Evolutionary conservation across 2,888 invertebrate genomes (phyloP).

Genomic region (Mallateleia sp.): DNA sequence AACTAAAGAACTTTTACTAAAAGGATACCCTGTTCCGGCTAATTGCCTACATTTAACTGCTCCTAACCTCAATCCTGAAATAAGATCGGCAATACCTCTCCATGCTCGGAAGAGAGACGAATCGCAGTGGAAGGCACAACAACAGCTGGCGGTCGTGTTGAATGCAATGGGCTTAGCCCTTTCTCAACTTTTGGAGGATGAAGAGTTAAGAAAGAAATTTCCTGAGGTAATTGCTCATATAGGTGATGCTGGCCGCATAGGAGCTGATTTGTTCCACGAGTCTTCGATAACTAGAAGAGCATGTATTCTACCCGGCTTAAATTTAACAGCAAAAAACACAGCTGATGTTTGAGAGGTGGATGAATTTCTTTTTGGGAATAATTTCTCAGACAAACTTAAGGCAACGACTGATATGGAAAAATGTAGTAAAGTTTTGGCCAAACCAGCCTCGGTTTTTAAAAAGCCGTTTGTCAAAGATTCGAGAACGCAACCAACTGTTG

Average conservation of each 20-base stretch:
- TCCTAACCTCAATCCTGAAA: constrained; percentile 46
- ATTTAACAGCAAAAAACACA: background rate
- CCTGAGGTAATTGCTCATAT: background rate
- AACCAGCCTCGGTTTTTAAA: no score
- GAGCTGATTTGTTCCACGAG: background rate
- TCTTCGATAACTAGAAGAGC: background rate
- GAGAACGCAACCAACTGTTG: no score
- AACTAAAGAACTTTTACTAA: background rate
- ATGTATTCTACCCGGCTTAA: background rate
- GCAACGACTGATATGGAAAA: background rate
- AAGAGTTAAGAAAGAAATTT: background rate
- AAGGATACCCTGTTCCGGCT: constrained; percentile 40
- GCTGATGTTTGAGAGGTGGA: background rate
- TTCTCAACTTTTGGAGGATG: background rate
- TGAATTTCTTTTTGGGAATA: background rate
- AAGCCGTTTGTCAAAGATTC: no score
- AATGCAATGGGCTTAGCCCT: background rate
- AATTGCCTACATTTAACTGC: constrained; percentile 31
- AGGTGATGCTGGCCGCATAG: background rate
- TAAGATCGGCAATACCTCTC: constrained; percentile 5
- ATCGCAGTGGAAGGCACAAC: background rate
- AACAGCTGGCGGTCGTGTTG: background rate
- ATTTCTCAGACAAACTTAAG: background rate
- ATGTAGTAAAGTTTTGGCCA: background rate
- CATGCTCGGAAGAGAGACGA: background rate